Evolutionary conservation across 2,113 vertebrate species (phyloP), one percentile per base, ranked within the genome.

Genomic region (Caranx melampygus): DNA sequence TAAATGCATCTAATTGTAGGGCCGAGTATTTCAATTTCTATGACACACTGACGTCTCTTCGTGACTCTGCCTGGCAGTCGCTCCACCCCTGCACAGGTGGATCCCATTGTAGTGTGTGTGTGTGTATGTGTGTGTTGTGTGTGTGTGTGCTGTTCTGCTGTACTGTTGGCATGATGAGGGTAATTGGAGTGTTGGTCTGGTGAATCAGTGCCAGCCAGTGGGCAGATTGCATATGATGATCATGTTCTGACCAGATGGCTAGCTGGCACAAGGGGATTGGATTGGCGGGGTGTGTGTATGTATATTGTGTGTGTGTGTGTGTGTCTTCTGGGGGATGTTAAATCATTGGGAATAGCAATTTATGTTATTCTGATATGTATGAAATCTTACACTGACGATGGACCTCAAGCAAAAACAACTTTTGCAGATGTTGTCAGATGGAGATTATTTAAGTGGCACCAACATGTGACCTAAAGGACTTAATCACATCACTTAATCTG

Each of bases 201-300:
- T 90, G 90, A 93, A 94, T 91, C 90, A 85, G 84, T 92, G 89
- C 92, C 93, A 92, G 86, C 76, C 87, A 84, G 90, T 92, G 92
- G 91, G 93, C 89, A 93, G 89, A 94, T 92, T 94, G 89, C 93
- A 91, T 92, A 92, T 92, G 91, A 94, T 93, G 93, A 91, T 93
- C 91, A 90, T 93, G 90, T 93, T 92, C 90, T 92, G 91, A 89
- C 89, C 93, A 94, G 93, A 93, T 94, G 93, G 93, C 84, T 82
- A 59, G 88, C 89, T 92, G 90, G 92, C 91, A 91, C 72, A 34
- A 68, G 68, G 62, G 62, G 71, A 76, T 62, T 65, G 34, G 54
- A 83, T 76, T 88, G 84, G 86, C 66, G 4, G 77, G 26, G 73
- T 79, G 85, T 83, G 85, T 83, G 80, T 67, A 45, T 77, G 75